phyloP scores from a whole-genome alignment of 2,113 vertebrate species.

The Gadus macrocephalus region DNA sequence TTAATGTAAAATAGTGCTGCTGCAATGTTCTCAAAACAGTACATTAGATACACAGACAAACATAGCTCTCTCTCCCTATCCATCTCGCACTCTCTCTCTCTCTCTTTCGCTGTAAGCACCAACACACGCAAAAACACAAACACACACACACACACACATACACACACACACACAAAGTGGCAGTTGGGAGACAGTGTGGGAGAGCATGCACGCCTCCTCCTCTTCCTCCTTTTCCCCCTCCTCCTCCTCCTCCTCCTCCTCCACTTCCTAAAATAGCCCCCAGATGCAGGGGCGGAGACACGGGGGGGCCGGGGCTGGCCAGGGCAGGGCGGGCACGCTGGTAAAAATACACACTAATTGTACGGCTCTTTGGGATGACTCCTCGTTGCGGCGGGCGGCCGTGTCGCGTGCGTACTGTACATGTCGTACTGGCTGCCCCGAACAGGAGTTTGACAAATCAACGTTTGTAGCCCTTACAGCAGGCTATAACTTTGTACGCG shows the following conservation, averaged over 20 bases:
- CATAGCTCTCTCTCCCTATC: not conserved
- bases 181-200: constrained; percentile 60
- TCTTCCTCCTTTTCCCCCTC: constrained; percentile 37
- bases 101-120: too few relatives aligned
- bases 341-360: constrained; percentile 68
- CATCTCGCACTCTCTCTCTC: too few relatives aligned
- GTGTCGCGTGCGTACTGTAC: constrained; percentile 3
- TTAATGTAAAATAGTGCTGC: constrained; percentile 25
- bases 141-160: constrained; percentile 14
- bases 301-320: constrained; percentile 47
- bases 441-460: too few relatives aligned
- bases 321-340: constrained; percentile 12
- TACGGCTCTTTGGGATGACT: constrained; percentile 49
- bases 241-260: constrained; percentile 20
- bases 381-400: constrained; percentile 29
- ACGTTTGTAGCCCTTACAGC: too few relatives aligned
- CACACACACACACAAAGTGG: constrained; percentile 38
- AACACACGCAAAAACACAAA: not conserved
- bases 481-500: too few relatives aligned
- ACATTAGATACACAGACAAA: not conserved
- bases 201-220: constrained; percentile 29
- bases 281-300: constrained; percentile 62
- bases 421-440: too few relatives aligned
- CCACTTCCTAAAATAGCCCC: constrained; percentile 56
- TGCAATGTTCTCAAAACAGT: constrained; percentile 16